Evolutionary conservation across 64 coral and sea anemone genomes (phyloP).

Genomic region (Porites australiensis): DNA sequence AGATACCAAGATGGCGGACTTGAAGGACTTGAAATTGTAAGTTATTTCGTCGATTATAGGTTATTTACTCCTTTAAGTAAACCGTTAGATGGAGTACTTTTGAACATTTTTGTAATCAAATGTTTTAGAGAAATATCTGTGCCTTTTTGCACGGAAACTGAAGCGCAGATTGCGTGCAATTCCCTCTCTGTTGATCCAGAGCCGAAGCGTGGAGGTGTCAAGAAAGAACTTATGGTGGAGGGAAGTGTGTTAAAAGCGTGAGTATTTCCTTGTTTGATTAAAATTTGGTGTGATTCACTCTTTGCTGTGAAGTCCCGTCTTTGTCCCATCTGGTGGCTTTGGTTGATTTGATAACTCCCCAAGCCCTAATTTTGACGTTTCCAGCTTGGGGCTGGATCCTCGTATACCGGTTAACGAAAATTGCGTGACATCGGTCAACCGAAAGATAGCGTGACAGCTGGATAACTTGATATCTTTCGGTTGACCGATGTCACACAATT

Average conservation of each 20-base stretch:
- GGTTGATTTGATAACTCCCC: too few species aligned
- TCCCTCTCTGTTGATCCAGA: slow-evolving; percentile 91
- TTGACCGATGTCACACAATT: too few species aligned
- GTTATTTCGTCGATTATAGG: background rate
- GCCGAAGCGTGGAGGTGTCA: slow-evolving; percentile 80
- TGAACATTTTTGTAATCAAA: background rate
- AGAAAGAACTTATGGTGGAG: slow-evolving; percentile 52
- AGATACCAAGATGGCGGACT: background rate
- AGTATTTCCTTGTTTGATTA: slow-evolving; percentile 22
- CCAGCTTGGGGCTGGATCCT: too few species aligned
- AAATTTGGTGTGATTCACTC: too few species aligned
- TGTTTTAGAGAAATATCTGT: slow-evolving; percentile 71
- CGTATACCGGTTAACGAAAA: too few species aligned
- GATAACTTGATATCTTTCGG: too few species aligned
- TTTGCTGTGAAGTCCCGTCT: too few species aligned
- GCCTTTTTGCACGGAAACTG: slow-evolving; percentile 70
- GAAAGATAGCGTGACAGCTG: too few species aligned
- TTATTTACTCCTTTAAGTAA: too few species aligned
- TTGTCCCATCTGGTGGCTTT: too few species aligned
- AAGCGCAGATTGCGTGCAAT: slow-evolving; percentile 88
- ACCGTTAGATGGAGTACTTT: background rate
- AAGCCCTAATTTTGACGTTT: too few species aligned
- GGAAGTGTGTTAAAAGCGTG: slow-evolving; percentile 83
- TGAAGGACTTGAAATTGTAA: background rate
- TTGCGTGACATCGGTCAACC: too few species aligned